Conservation (phyloP, 2,113 vertebrate species). For the Sula dactylatra region DNA sequence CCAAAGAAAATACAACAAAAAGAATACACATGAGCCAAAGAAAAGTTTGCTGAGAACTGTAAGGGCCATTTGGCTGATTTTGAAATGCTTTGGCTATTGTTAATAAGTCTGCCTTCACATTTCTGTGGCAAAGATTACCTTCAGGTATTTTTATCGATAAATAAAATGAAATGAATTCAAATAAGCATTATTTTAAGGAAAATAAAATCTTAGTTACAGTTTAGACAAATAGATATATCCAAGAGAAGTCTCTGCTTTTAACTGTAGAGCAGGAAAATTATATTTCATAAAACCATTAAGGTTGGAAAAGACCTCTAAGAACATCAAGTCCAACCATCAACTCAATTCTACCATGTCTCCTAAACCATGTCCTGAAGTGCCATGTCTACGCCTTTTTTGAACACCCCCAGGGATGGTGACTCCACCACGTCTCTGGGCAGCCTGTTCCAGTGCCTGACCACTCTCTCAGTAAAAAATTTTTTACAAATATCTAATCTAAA, state of each 20-base stretch:
- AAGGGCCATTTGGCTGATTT: not conserved
- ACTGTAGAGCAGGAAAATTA: not conserved
- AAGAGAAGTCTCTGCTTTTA: not conserved
- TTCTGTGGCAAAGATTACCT: not conserved
- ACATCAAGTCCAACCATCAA: too few relatives aligned
- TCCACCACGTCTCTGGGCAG: too few relatives aligned
- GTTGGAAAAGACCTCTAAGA: too few relatives aligned
- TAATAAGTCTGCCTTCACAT: not conserved
- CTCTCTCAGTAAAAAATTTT: too few relatives aligned
- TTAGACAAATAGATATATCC: not conserved
- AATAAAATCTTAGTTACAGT: not conserved
- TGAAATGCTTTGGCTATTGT: not conserved
- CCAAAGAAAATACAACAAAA: not conserved
- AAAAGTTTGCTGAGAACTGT: not conserved
- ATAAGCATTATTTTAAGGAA: not conserved
- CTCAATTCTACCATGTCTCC: too few relatives aligned
- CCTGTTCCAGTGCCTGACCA: too few relatives aligned
- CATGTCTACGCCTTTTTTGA: too few relatives aligned
- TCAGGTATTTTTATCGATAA: not conserved
- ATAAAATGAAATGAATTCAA: not conserved
- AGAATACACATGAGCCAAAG: not conserved
- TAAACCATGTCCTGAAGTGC: too few relatives aligned
- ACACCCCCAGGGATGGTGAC: too few relatives aligned
- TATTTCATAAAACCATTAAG: too few relatives aligned
- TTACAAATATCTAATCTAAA: too few relatives aligned